Conservation (phyloP, 2,888 invertebrate species). For the Eurois occulta region DNA sequence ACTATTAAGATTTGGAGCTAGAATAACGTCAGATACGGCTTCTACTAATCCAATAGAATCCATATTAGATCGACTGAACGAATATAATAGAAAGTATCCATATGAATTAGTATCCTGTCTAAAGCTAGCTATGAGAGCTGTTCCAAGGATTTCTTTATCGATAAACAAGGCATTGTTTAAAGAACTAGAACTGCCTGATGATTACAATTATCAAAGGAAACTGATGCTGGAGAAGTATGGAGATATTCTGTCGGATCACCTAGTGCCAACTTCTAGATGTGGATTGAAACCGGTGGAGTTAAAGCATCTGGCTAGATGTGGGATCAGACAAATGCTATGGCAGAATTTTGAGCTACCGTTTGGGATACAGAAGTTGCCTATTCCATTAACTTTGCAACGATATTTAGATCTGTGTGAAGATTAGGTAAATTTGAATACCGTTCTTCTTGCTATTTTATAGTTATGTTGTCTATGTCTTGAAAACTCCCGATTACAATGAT, state of each 20-base stretch:
- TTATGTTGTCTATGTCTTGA: neutral
- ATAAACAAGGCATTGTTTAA: conserved; percentile 79
- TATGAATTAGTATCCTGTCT: conserved; percentile 93
- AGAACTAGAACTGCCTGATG: conserved; percentile 80
- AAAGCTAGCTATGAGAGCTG: conserved; percentile 92
- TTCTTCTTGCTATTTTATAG: neutral
- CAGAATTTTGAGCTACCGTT: conserved; percentile 93
- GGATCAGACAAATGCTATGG: conserved; percentile 92
- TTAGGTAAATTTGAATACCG: conserved; percentile 76
- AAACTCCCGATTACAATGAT: neutral
- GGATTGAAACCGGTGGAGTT: conserved; percentile 92
- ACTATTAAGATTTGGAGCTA: conserved; percentile 93
- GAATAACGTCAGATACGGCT: conserved; percentile 90
- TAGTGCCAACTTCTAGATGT: conserved; percentile 91
- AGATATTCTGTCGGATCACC: conserved; percentile 89
- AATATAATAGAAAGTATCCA: conserved; percentile 92
- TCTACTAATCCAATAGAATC: conserved; percentile 92
- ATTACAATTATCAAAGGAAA: conserved; percentile 87
- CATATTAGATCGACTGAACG: conserved; percentile 92
- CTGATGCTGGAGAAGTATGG: conserved; percentile 84
- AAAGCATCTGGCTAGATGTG: conserved; percentile 94
- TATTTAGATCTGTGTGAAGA: conserved; percentile 94
- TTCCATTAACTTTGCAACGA: conserved; percentile 92
- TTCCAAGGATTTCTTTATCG: conserved; percentile 90
- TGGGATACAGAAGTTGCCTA: conserved; percentile 92